These are phyloP conservation scores for Uloborus diversus DNA, from an alignment of 1,140 invertebrate species.

Conservation along the genomic window DNA sequence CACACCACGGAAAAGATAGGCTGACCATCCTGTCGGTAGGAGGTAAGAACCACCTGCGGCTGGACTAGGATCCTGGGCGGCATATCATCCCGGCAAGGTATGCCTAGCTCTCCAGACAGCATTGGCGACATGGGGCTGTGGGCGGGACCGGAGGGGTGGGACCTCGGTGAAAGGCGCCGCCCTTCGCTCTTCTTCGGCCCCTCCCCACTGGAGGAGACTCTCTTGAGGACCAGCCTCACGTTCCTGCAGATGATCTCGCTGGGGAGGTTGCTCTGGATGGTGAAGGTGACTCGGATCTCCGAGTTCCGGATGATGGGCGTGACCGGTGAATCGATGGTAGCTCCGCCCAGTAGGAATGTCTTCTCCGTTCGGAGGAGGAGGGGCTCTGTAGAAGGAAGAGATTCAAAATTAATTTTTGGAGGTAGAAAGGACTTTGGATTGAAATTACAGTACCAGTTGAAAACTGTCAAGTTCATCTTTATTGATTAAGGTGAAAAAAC, in stretches of 20 bases:
- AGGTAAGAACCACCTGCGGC: constrained; percentile 29
- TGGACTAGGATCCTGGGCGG: constrained; percentile 29
- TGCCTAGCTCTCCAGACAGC: constrained; percentile 41
- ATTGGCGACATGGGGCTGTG: constrained; percentile 50
- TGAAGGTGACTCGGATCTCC: constrained; percentile 70
- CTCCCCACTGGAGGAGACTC: constrained; percentile 15
- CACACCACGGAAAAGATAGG: constrained; percentile 48
- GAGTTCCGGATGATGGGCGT: constrained; percentile 69
- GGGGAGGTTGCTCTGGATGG: constrained; percentile 72
- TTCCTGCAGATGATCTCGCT: constrained; percentile 68
- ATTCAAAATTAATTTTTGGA: background rate
- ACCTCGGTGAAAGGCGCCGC: background rate
- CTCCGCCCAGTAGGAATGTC: constrained; percentile 39
- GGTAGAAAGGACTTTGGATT: too few species aligned
- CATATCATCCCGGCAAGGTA: constrained; percentile 47
- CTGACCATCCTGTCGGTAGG: constrained; percentile 29
- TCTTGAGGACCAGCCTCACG: constrained; percentile 40
- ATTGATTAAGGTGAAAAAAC: too few species aligned
- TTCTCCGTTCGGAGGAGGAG: constrained; percentile 33
- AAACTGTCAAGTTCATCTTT: too few species aligned
- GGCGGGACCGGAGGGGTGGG: background rate
- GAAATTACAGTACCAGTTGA: too few species aligned
- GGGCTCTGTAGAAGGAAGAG: constrained; percentile 13
- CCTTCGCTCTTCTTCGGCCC: constrained; percentile 7
- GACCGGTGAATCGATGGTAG: constrained; percentile 43